Evolutionary conservation across 2,888 invertebrate species (phyloP).

Genomic region (Gryllus longicercus): DNA sequence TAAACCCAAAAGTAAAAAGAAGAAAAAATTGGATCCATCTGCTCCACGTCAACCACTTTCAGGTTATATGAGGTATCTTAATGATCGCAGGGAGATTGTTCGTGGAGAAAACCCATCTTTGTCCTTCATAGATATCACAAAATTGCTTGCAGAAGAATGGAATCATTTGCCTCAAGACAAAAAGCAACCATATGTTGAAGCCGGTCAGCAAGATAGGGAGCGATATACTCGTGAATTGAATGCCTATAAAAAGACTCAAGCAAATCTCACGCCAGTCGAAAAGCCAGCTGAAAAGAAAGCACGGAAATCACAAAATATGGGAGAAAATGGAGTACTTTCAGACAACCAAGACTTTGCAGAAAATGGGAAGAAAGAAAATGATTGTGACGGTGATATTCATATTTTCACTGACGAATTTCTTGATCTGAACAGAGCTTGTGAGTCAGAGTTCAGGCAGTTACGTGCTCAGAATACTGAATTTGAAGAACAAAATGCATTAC

Average conservation of each 20-base stretch:
- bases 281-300: background rate
- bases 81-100: background rate
- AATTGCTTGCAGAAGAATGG: background rate
- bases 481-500: background rate
- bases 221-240: background rate
- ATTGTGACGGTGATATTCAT: background rate
- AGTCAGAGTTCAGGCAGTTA: background rate
- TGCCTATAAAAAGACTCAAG: background rate
- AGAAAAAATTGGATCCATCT: background rate
- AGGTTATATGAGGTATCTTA: background rate
- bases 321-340: background rate
- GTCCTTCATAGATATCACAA: background rate
- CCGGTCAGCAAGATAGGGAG: background rate
- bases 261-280: background rate
- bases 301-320: background rate
- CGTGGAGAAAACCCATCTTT: background rate
- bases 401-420: background rate
- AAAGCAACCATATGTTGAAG: constrained; percentile 1
- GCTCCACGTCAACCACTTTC: background rate
- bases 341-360: background rate
- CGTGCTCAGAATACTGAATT: background rate
- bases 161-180: constrained; percentile 17
- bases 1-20: background rate
- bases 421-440: background rate
- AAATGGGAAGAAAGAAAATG: background rate